phyloP scores from a whole-genome alignment of 2,113 vertebrate genomes.

The Perca schrenkii region DNA sequence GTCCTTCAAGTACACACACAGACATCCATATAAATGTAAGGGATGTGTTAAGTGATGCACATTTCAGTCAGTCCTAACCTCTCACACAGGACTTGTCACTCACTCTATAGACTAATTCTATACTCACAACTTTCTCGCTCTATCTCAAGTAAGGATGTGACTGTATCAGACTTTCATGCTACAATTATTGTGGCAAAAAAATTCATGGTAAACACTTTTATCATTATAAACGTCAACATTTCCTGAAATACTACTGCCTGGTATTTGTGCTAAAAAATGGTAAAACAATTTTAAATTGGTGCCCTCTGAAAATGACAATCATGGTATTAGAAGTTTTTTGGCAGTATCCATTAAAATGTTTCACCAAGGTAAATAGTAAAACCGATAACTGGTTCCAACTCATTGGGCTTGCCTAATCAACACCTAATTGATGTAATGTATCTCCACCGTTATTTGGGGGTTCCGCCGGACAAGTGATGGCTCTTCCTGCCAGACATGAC shows the following conservation, averaged over 20 bases:
- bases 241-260: not conserved
- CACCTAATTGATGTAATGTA: constrained; percentile 57
- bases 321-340: not conserved
- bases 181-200: not conserved
- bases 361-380: not conserved
- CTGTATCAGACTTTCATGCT: not conserved
- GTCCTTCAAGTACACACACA: constrained; percentile 48
- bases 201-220: not conserved
- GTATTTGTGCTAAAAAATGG: not conserved
- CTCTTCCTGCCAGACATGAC: constrained; percentile 45
- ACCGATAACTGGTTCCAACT: constrained; percentile 21
- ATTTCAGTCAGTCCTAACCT: constrained; percentile 6
- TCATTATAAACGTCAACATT: not conserved
- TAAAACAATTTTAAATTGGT: not conserved
- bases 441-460: constrained; percentile 51
- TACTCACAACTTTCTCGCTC: not conserved
- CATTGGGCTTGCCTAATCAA: constrained; percentile 44
- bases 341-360: not conserved
- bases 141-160: not conserved
- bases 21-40: constrained; percentile 5
- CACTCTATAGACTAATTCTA: not conserved
- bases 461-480: constrained; percentile 48
- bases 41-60: constrained; percentile 1
- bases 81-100: constrained; percentile 17
- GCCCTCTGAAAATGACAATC: not conserved